Evolutionary conservation across 2,888 invertebrate genomes (phyloP), one percentile per base, ranked within the genome.

Genomic region (Drosophila infuscata): DNA sequence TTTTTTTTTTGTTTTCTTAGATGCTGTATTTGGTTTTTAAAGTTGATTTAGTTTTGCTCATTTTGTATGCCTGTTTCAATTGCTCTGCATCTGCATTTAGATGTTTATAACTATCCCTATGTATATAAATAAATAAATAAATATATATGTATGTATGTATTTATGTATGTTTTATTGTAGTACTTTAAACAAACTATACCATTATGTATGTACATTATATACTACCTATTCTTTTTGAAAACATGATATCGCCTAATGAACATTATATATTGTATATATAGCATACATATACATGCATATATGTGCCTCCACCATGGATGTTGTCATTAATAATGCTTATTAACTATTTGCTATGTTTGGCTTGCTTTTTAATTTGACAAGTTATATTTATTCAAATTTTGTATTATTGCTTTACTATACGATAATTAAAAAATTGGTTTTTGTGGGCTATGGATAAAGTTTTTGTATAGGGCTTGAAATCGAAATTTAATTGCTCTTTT

Each of bases 331-430:
- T 76, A 77, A 66, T 57, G 79, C 79, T 72, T 81, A 59, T 67
- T 80, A 80, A 76, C 48, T 56, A 41, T 38, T 35, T 49, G 81
- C 81, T 76, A 43, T 67, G 81, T 81, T 65, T 79, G 79, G 79
- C 79, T 79, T 79, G 79, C 70, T 70, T 46, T 63, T 25, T 46
- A 53, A 41, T 49, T 36, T 54, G 20, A 46, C 32, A n/a, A 72
- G 52, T 17, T 29, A 20, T 63, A 58, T 53, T 57, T 17, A 38
- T 49, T 33, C 11, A 36, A 25, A 9, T 17, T 41, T 68, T 41
- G 20, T 56, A 56, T 70, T 69, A 56, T 41, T 56, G 25, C 29
- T 30, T 49, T 38, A 25, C 25, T 35, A 25, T 48, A 54, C 17
- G 17, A 11, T 33, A 20, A 15, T 17, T 51, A 7, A 4, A 25